Percentiles rank a stretch among this genome's conserved stretches.
Conservation (phyloP, 1,140 invertebrate species). For the Eufriesea mexicana region DNA sequence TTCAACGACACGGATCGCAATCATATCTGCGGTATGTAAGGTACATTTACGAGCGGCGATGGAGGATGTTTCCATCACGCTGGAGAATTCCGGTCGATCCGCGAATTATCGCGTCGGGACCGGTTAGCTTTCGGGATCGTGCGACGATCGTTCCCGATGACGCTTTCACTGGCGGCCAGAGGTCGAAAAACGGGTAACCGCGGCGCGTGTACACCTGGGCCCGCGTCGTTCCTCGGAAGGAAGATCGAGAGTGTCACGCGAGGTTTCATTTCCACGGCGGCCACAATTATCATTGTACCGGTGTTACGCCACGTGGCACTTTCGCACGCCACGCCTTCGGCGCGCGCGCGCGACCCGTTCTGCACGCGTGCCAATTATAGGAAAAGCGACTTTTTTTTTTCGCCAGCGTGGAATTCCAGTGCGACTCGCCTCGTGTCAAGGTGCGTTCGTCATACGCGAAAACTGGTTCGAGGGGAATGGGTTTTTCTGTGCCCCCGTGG, state of each 20-base stretch:
- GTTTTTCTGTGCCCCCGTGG: constrained; percentile 8
- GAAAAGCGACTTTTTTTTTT: constrained; percentile 48
- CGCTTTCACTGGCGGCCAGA: constrained; percentile 15
- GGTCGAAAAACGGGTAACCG: constrained; percentile 23
- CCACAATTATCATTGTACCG: constrained; percentile 46
- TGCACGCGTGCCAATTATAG: constrained; percentile 47
- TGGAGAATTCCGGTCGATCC: not conserved
- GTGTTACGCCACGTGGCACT: constrained; percentile 54
- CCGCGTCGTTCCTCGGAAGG: constrained; percentile 21
- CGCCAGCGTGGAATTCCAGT: constrained; percentile 15
- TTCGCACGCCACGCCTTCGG: constrained; percentile 50
- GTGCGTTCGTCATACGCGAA: constrained; percentile 44
- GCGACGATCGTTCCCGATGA: not conserved
- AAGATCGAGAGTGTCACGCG: constrained; percentile 47
- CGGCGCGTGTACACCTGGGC: not conserved
- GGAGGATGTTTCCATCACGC: not conserved
- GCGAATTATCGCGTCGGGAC: not conserved
- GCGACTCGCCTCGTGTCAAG: constrained; percentile 40
- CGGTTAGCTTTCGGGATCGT: constrained; percentile 6
- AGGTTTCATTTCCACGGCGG: constrained; percentile 39
- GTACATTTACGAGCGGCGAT: too few relatives aligned
- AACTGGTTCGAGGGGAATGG: constrained; percentile 14
- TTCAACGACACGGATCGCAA: too few relatives aligned
- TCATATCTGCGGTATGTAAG: too few relatives aligned
- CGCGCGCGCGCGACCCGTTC: constrained; percentile 20